Conservation (phyloP, 1,140 invertebrate genomes). For the Drosophila kanapiae region DNA sequence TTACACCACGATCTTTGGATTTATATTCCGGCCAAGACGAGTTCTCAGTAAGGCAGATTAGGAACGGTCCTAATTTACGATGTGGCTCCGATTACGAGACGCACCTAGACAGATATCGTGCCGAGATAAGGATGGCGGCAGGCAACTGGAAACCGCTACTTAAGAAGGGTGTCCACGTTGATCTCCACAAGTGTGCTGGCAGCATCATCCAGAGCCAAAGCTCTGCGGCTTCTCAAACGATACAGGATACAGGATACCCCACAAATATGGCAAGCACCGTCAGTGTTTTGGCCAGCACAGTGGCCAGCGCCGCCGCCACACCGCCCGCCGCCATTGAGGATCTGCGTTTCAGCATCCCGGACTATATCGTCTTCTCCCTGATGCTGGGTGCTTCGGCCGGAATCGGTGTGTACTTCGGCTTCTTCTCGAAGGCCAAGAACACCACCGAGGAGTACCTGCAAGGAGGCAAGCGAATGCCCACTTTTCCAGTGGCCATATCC, state of each 20-base stretch:
- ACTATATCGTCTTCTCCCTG: conserved; percentile 87
- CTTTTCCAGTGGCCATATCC: conserved; percentile 89
- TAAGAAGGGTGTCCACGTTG: conserved; percentile 21
- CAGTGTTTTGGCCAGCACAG: conserved; percentile 31
- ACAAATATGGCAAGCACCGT: conserved; percentile 32
- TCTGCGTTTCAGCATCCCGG: conserved; percentile 85
- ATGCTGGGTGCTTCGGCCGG: conserved; percentile 88
- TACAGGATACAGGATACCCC: background rate
- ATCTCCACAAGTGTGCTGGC: conserved; percentile 31
- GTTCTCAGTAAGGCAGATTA: conserved; percentile 34
- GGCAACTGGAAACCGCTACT: conserved; percentile 18
- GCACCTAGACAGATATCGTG: conserved; percentile 35
- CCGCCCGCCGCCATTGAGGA: conserved; percentile 15
- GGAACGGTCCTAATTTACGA: conserved; percentile 39
- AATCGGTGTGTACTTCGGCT: conserved; percentile 90
- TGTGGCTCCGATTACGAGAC: conserved; percentile 37
- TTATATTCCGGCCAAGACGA: background rate
- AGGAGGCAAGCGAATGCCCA: conserved; percentile 88
- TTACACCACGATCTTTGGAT: background rate
- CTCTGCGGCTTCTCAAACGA: background rate
- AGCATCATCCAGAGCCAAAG: conserved; percentile 50
- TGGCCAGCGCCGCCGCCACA: conserved; percentile 18
- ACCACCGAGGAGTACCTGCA: conserved; percentile 87
- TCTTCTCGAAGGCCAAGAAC: conserved; percentile 78
- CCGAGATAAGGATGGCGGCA: conserved; percentile 37